Evolutionary conservation across 2,888 invertebrate genomes (phyloP), one percentile per base, ranked within the genome.

Genomic region (Dynastes grantii): DNA sequence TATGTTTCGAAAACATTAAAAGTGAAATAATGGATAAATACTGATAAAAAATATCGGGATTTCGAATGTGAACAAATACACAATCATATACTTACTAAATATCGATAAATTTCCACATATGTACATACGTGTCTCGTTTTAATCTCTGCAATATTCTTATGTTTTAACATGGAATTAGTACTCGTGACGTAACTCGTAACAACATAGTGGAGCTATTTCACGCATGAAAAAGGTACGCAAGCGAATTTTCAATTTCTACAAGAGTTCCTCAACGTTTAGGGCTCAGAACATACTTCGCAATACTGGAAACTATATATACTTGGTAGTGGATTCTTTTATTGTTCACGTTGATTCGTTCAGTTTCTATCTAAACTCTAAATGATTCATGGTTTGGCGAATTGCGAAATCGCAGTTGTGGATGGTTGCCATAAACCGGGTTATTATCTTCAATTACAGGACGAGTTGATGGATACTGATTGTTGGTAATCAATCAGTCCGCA

Each of bases 391-490:
- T 55, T 55, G 1, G n/a, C 6, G 6, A 2, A 55, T 55, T 55
- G 55, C 55, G 55, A 55, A 55, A 55, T 55, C 45, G 45, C 11
- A 45, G 45, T 53, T n/a, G 11, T 22, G 55, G 55, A 55, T n/a
- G 55, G 16, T 9, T 45, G 45, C 11, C 2, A 45, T 55, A 55
- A 55, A 55, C 55, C 55, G 8, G 55, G 55, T 22, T 11, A 55
- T 55, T 16, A 22, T 55, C 55, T 3, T 55, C 16, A 22, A 55
- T 55, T 55, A 55, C 55, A 8, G 16, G 2, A 3, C n/a, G 55
- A 55, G 55, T 45, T 55, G n/a, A 55, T 55, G 55, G 55, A 55
- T 22, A 55, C n/a, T 22, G 55, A 55, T 22, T 55, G 55, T 55
- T 55, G 13, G 16, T 55, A 55, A 55, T 55, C 55, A 55, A 55